Percentiles rank a stretch among this genome's conserved stretches.
Evolutionary conservation across 2,113 vertebrate species (phyloP).

Genomic region (Myrmophylax atrothorax): DNA sequence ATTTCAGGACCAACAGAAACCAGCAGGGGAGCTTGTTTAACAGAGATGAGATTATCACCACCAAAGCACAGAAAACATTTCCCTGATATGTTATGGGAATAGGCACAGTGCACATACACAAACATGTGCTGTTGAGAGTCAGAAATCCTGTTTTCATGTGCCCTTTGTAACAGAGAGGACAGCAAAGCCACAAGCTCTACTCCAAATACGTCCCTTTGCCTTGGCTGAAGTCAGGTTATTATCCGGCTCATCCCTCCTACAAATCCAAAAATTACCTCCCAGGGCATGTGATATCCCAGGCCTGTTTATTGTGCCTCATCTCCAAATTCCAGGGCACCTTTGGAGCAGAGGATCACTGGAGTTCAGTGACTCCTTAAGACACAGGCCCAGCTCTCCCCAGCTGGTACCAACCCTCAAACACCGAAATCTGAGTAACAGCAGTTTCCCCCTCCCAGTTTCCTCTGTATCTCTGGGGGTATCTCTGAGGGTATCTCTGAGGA

Average conservation of each 20-base stretch:
- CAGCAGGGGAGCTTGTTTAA: background rate
- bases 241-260: background rate
- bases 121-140: background rate
- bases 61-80: background rate
- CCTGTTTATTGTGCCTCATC: background rate
- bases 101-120: background rate
- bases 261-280: background rate
- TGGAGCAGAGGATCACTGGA: background rate
- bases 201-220: background rate
- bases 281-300: background rate
- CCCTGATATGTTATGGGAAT: background rate
- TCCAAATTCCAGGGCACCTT: background rate
- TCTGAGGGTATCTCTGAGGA: too few relatives aligned
- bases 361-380: background rate
- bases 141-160: background rate
- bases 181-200: background rate
- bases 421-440: fast-evolving
- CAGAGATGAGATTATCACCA: background rate
- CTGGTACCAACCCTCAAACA: background rate
- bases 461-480: too few relatives aligned
- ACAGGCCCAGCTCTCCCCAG: background rate
- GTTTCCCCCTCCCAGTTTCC: background rate
- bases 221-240: background rate
- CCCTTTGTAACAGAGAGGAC: background rate
- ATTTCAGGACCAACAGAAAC: background rate